Conservation (phyloP, 2,888 invertebrate species). For the Biston stratarius region DNA sequence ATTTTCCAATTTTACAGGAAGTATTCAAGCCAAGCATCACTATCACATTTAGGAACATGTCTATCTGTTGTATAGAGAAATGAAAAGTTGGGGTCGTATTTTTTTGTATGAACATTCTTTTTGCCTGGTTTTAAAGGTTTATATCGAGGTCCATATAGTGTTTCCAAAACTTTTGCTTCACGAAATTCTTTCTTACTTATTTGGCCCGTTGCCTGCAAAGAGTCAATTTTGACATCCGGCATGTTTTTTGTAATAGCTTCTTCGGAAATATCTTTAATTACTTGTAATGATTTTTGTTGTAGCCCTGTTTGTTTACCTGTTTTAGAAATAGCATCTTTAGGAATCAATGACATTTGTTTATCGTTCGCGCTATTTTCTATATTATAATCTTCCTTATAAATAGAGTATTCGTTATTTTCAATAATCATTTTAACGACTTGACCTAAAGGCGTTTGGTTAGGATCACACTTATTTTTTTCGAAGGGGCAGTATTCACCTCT, state of each 20-base stretch:
- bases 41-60: too few relatives aligned
- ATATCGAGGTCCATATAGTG: background rate
- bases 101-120: background rate
- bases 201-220: background rate
- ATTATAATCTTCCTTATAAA: background rate
- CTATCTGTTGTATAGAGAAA: too few relatives aligned
- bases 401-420: background rate
- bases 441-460: background rate
- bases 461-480: background rate
- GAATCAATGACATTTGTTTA: too few relatives aligned
- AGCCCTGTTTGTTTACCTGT: too few relatives aligned
- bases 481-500: conserved; percentile 3
- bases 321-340: too few relatives aligned
- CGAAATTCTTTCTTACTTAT: background rate
- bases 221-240: background rate
- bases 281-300: too few relatives aligned
- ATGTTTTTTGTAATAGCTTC: background rate
- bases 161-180: background rate
- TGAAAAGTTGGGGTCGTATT: background rate
- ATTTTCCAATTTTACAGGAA: too few relatives aligned
- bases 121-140: background rate
- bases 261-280: background rate
- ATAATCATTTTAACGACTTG: background rate
- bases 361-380: too few relatives aligned
- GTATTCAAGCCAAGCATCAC: too few relatives aligned